Evolutionary conservation across 1,140 invertebrate genomes (phyloP), one percentile per base, ranked within the genome.

Genomic region (Maniola jurtina): DNA sequence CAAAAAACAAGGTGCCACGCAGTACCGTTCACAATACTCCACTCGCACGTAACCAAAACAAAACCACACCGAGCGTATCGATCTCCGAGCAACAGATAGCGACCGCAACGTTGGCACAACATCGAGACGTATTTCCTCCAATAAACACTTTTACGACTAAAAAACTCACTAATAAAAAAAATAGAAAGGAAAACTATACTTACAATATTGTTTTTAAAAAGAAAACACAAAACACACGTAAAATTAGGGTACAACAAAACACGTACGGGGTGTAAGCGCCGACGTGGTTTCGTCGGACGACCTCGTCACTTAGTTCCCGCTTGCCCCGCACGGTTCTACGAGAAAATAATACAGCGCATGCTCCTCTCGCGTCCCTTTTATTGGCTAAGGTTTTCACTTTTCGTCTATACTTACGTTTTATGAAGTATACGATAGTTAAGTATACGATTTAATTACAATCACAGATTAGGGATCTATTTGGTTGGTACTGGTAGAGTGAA

Each of bases 61-160:
- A 83, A 85, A 76, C 72, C 79, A 81, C 79, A 81, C 71, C 70
- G 47, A 56, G n/a, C 54, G 48, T 79, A 85, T 85, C 73, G 83
- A 85, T 81, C 73, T 64, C 45, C 40, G 66, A 78, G 79, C 83
- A 83, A 84, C 82, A 84, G 82, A 75, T 84, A 69, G 75, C 50
- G 61, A 40, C 42, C n/a, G n/a, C n/a, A n/a, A n/a, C n/a, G 25
- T 63, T 36, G 35, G 2, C 16, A 50, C 2, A 38, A 38, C 38
- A 38, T 6, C 38, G 6, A 7, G 38, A 38, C 38, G 38, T 7
- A 9, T 9, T 9, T 11, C 38, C 7, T 1, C 7, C 38, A 38
- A 38, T 38, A 38, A 40, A 40, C 38, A 40, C 38, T 40, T 40
- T 40, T 40, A 45, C 9, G 11, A 45, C 0, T 11, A 45, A 45